Conservation (phyloP, 2,797 vertebrate species). For the Platyrinchus mystaceus region DNA sequence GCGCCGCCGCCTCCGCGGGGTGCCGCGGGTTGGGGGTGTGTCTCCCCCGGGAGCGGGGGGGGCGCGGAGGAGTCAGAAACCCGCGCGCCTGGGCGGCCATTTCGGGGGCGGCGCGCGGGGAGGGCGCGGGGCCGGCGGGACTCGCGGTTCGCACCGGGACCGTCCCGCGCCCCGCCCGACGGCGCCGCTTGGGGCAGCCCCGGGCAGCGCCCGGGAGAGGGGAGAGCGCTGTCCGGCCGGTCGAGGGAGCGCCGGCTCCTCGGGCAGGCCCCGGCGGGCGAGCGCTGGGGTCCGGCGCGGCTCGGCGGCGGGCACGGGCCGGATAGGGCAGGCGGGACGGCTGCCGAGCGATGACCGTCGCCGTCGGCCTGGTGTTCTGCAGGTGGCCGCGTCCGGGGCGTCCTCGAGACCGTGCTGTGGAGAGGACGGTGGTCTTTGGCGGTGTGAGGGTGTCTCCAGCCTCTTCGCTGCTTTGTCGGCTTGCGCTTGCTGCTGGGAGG, state of each 20-base stretch:
- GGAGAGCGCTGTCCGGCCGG: neutral
- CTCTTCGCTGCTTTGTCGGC: rapidly evolving
- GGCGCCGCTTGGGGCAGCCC: neutral
- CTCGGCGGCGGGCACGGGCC: neutral
- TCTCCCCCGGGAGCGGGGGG: no score
- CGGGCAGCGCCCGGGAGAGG: no score
- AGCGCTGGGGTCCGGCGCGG: neutral
- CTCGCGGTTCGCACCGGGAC: rapidly evolving
- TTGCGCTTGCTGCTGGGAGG: neutral
- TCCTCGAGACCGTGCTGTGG: rapidly evolving
- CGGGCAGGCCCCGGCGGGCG: no score
- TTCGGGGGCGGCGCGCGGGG: neutral
- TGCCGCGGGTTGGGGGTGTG: neutral
- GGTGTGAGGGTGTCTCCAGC: neutral
- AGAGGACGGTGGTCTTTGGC: neutral
- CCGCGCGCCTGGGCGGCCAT: neutral
- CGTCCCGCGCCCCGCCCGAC: neutral
- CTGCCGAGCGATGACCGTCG: neutral
- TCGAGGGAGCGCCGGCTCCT: neutral
- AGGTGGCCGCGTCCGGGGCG: neutral
- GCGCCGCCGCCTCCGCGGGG: neutral
- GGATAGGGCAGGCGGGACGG: rapidly evolving
- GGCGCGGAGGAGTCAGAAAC: neutral
- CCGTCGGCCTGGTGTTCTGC: neutral
- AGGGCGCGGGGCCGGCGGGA: no score